These are phyloP conservation scores for Vultur gryphus DNA, from an alignment of 2,797 vertebrate genomes.

Conservation along the genomic window DNA sequence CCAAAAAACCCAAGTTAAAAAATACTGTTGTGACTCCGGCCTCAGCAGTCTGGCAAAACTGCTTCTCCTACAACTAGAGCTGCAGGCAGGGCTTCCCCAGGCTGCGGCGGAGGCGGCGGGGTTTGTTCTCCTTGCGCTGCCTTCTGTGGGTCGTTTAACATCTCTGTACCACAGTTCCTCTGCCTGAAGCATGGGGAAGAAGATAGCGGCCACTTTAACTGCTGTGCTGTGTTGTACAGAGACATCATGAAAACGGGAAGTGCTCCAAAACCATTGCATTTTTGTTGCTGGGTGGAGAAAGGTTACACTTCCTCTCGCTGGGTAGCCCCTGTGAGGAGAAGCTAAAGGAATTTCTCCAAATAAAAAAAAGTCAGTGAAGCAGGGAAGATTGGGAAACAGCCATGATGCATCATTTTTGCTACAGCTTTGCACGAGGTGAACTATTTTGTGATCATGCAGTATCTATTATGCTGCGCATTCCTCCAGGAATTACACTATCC, in stretches of 20 bases:
- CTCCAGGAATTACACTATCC: background rate
- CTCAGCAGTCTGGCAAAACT: background rate
- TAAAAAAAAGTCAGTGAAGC: background rate
- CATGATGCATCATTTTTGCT: background rate
- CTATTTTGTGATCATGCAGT: background rate
- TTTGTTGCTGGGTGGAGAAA: background rate
- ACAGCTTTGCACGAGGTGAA: background rate
- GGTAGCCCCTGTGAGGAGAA: background rate
- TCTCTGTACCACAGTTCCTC: fast-evolving
- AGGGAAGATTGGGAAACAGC: background rate
- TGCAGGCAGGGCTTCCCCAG: background rate
- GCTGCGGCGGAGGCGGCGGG: background rate
- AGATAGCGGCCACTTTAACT: background rate
- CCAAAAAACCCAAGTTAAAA: background rate
- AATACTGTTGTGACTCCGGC: background rate
- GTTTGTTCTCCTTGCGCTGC: fast-evolving
- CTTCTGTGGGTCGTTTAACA: fast-evolving
- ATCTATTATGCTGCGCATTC: background rate
- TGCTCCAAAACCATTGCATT: background rate
- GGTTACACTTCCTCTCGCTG: background rate
- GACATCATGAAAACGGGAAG: background rate
- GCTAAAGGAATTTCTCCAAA: background rate
- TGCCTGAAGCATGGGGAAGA: fast-evolving
- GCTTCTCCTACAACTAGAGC: fast-evolving
- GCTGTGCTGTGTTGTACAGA: background rate